Percentiles rank a stretch among this genome's conserved stretches.
Evolutionary conservation across 2,797 vertebrate species (phyloP).

Genomic region (Xenops minutus): DNA sequence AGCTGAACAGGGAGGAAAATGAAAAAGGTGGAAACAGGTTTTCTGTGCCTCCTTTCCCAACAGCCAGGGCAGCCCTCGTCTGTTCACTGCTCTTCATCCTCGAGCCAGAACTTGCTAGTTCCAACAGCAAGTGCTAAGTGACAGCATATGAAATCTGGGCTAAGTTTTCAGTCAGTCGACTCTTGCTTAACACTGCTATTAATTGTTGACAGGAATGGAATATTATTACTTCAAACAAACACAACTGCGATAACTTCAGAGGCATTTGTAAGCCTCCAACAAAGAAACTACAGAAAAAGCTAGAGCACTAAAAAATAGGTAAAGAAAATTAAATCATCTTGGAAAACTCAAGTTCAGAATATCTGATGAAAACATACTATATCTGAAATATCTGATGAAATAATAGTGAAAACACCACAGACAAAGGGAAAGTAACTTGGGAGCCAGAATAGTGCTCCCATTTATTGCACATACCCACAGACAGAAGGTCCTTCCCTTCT

Average conservation of each 20-base stretch:
- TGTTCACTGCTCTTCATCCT: not conserved
- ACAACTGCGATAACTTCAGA: not conserved
- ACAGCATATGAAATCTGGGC: not conserved
- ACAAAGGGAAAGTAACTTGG: not conserved
- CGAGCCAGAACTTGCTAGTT: not conserved
- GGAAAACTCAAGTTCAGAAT: not conserved
- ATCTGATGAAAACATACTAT: not conserved
- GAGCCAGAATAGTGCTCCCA: not conserved
- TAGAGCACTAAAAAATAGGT: not conserved
- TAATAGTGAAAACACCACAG: not conserved
- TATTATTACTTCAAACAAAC: not conserved
- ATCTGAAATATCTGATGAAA: not conserved
- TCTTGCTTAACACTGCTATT: not conserved
- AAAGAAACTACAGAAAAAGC: not conserved
- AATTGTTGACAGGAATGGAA: not conserved
- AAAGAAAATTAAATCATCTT: not conserved
- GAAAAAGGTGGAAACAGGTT: not conserved
- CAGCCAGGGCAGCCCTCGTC: not conserved
- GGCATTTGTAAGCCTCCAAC: not conserved
- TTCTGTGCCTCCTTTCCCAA: not conserved
- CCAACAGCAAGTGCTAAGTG: not conserved
- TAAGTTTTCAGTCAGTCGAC: not conserved
- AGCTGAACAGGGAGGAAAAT: not conserved
- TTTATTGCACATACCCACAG: not conserved
- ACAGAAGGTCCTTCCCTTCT: not conserved